Evolutionary conservation across 2,113 vertebrate species (phyloP).

Genomic region (Pipra filicauda): DNA sequence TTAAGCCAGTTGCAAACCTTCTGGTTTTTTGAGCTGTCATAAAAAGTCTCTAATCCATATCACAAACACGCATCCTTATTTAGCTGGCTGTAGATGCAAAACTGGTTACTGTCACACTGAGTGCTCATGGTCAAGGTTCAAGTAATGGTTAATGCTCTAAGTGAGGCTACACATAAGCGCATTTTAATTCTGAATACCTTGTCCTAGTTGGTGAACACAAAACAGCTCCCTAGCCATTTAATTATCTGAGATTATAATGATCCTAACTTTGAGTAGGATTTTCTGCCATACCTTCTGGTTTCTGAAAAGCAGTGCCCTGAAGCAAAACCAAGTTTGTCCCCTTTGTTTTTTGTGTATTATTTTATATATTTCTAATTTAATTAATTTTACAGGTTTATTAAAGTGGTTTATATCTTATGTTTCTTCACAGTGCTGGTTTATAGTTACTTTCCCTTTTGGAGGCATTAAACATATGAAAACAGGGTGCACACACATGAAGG

Average conservation of each 20-base stretch:
- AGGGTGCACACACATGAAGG: constrained; percentile 55
- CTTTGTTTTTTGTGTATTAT: neutral
- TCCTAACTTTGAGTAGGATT: constrained; percentile 32
- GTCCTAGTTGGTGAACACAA: constrained; percentile 44
- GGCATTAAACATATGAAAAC: constrained; percentile 35
- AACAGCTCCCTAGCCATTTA: constrained; percentile 55
- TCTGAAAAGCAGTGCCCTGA: constrained; percentile 8
- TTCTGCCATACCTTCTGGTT: constrained; percentile 18
- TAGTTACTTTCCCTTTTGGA: constrained; percentile 36
- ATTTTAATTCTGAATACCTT: neutral
- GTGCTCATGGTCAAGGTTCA: constrained; percentile 61
- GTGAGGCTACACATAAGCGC: constrained; percentile 14
- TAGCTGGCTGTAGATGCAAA: neutral
- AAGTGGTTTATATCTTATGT: neutral
- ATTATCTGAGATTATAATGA: constrained; percentile 52
- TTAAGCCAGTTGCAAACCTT: neutral
- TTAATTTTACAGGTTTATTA: neutral
- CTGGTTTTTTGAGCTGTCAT: neutral
- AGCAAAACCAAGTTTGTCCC: neutral
- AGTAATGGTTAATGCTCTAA: constrained; percentile 56
- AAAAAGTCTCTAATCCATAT: constrained; percentile 8
- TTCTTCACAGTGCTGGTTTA: neutral
- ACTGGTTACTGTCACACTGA: constrained; percentile 46
- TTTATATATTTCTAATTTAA: neutral
- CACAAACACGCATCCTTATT: constrained; percentile 23